A percentile compares a stretch with the other conserved stretches of the same genome.
Evolutionary conservation across 2,113 vertebrate species (phyloP).

Genomic region (Oceanodroma tethys): DNA sequence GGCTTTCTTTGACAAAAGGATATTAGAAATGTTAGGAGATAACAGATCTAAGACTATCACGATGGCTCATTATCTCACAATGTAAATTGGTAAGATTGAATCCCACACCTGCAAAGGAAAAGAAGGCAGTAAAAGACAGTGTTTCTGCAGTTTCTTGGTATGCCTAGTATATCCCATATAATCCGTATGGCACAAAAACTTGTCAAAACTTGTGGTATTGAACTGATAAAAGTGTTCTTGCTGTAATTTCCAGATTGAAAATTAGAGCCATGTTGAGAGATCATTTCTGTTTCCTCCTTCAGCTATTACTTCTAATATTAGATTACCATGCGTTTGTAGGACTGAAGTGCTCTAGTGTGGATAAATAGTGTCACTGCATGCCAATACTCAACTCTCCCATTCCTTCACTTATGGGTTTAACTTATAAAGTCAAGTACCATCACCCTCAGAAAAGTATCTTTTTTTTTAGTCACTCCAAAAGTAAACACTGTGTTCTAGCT

Average conservation of each 20-base stretch:
- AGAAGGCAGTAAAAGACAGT: neutral
- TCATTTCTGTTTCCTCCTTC: neutral
- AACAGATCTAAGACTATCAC: neutral
- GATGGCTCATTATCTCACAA: neutral
- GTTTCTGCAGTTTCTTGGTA: neutral
- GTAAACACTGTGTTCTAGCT: neutral
- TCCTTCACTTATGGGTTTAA: neutral
- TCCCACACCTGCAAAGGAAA: neutral
- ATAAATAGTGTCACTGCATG: neutral
- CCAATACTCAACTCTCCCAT: neutral
- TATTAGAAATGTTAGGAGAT: neutral
- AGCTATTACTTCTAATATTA: neutral
- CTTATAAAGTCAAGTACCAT: neutral
- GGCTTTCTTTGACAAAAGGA: neutral
- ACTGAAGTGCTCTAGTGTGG: neutral
- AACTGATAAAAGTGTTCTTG: neutral
- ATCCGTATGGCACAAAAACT: rapidly evolving
- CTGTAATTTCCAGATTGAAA: neutral
- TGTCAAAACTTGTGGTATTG: neutral
- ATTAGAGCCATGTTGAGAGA: neutral
- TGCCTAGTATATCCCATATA: neutral
- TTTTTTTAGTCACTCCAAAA: neutral
- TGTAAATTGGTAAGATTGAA: neutral
- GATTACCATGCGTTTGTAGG: neutral
- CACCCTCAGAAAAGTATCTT: neutral